These are phyloP conservation scores for Torymus auratus DNA, from an alignment of 2,888 invertebrate genomes.

Conservation along the genomic window DNA sequence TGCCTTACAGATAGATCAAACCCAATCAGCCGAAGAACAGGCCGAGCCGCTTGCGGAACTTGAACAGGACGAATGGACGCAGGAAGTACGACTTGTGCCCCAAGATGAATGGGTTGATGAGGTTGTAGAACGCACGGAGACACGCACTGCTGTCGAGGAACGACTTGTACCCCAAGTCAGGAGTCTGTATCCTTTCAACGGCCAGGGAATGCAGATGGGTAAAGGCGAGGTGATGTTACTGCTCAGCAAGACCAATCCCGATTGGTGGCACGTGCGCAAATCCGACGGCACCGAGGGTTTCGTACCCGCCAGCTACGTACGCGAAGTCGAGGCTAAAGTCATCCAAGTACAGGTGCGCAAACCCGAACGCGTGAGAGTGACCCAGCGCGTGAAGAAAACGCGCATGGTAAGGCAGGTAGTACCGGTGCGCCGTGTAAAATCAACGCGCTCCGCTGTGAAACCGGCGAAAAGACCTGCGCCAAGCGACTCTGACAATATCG, in stretches of 20 bases:
- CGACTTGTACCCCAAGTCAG: constrained; percentile 91
- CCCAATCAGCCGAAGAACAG: constrained; percentile 64
- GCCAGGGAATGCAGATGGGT: constrained; percentile 93
- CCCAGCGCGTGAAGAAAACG: constrained; percentile 93
- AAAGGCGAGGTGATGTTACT: constrained; percentile 96
- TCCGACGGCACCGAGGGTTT: constrained; percentile 95
- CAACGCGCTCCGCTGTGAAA: constrained; percentile 76
- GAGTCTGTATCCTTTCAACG: constrained; percentile 92
- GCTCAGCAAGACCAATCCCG: constrained; percentile 95
- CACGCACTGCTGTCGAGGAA: constrained; percentile 91
- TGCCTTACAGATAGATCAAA: constrained; percentile 78
- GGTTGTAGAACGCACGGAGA: constrained; percentile 89
- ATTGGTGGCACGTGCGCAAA: constrained; percentile 99
- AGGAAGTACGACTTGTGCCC: constrained; percentile 89
- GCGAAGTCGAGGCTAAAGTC: constrained; percentile 92
- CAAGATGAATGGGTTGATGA: constrained; percentile 96
- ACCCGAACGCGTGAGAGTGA: constrained; percentile 89
- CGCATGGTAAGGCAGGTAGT: constrained; percentile 92
- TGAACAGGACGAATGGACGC: constrained; percentile 78
- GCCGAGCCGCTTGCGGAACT: constrained; percentile 73
- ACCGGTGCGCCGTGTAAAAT: constrained; percentile 83
- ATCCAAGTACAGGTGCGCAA: constrained; percentile 87
- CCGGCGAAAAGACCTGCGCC: constrained; percentile 72
- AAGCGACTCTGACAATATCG: constrained; percentile 87
- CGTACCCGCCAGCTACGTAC: constrained; percentile 97